Base-by-base conservation (phyloP, 1,140 invertebrate genomes). In the Leptopilina clavipes region DNA sequence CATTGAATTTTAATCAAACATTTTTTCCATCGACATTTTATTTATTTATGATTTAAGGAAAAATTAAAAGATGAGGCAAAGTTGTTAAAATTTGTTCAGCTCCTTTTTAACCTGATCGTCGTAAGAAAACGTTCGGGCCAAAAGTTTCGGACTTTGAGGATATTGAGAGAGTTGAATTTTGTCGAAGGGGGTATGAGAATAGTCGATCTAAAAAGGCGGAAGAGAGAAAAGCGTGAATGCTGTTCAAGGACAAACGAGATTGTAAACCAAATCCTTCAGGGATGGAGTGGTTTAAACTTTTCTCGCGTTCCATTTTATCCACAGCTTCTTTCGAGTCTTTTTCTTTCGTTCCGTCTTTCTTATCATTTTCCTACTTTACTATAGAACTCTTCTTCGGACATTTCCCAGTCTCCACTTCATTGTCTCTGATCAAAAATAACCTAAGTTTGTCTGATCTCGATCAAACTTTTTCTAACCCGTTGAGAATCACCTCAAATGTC, bases 241-340 rank as follows among this genome's bases (percentile, higher is more conserved):
- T 65, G 25, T 65, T 65, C 59, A 65, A 65, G 59, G 59, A 65
- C 59, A 65, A 65, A 65, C 59, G 59, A 65, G 59, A 65, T 65
- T 65, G 59, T 65, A 65, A 65, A 65, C 59, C 59, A 65, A 65
- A 65, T 65, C 59, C 59, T 65, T 65, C 22, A 65, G 59, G 59
- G 59, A 65, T 65, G 59, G 25, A 65, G 59, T 65, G 59, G 12
- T 65, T 65, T 14, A 65, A 65, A 65, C 59, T 65, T 65, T 52
- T 65, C 59, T 65, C 59, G 59, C 59, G 59, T 65, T 65, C 25
- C 56, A 19, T 22, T 22, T 59, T 59, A 59, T 59, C 56, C 59
- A 19, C 59, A 65, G 59, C 25, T 31, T 65, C 22, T 31, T 65
- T 22, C 56, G 22, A 12, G 56, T 65, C 56, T 14, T 65, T 31